Evolutionary conservation across 37 sponge, comb jelly and placozoan species (phyloP).

Genomic region (Agelas oroides): DNA sequence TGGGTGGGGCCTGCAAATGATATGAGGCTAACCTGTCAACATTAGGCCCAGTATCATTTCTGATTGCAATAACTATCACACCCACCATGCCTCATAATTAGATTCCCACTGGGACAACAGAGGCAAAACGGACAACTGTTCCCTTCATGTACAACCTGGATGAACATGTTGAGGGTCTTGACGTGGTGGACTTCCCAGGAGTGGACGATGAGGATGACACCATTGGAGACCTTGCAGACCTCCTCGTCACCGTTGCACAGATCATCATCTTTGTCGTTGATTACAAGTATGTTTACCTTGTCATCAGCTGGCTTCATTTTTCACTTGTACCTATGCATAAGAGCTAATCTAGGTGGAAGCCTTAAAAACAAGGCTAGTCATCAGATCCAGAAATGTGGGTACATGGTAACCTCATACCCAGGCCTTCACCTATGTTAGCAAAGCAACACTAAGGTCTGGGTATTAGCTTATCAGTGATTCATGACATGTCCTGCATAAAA

Average conservation of each 20-base stretch:
- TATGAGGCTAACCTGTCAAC: too few species aligned
- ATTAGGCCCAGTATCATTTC: too few species aligned
- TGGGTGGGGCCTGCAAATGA: too few species aligned
- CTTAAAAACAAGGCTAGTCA: too few species aligned
- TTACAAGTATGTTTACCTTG: constrained; percentile 53
- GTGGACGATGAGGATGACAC: constrained; percentile 63
- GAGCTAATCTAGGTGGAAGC: too few species aligned
- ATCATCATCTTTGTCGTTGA: constrained; percentile 63
- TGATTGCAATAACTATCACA: too few species aligned
- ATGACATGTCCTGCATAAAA: too few species aligned
- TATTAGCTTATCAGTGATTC: too few species aligned
- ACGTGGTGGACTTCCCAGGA: constrained; percentile 74
- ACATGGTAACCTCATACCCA: too few species aligned
- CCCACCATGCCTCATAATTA: background rate
- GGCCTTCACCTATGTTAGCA: too few species aligned
- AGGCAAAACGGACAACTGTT: constrained; percentile 61
- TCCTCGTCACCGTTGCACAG: constrained; percentile 46
- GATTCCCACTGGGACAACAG: constrained; percentile 56
- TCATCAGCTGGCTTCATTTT: background rate
- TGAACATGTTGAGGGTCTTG: constrained; percentile 39
- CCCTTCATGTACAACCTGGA: constrained; percentile 65
- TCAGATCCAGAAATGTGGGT: too few species aligned
- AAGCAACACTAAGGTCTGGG: too few species aligned
- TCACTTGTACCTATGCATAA: background rate
- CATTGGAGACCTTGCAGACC: constrained; percentile 38